These are phyloP conservation scores for Pseudonaja textilis DNA, from an alignment of 2,113 vertebrate species.

Conservation along the genomic window DNA sequence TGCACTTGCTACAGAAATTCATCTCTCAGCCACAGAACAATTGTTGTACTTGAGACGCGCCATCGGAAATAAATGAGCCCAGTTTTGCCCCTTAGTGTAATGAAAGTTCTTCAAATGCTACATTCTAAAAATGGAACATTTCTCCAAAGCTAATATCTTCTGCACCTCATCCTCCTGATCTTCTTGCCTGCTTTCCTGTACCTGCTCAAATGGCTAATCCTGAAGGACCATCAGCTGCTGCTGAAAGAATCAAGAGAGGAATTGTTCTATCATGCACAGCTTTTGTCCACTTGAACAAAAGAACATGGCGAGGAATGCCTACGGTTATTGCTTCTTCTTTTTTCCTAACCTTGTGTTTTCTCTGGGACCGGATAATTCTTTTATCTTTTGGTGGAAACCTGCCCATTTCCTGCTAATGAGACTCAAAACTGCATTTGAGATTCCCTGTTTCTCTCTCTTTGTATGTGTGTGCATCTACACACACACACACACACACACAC, in stretches of 20 bases:
- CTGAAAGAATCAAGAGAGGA: not conserved
- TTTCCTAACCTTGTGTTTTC: not conserved
- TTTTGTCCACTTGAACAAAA: slow-evolving; percentile 7
- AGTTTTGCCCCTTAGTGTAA: not conserved
- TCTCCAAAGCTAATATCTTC: not conserved
- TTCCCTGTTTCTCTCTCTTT: not conserved
- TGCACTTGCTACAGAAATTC: not conserved
- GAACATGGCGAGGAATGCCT: not conserved
- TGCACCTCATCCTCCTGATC: not conserved
- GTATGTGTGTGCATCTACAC: too few relatives aligned
- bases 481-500: too few relatives aligned
- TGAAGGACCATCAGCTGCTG: not conserved
- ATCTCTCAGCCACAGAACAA: not conserved
- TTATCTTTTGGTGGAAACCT: not conserved
- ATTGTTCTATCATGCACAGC: not conserved
- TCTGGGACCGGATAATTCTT: not conserved
- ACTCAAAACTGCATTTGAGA: not conserved
- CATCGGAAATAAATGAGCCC: not conserved
- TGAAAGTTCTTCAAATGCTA: not conserved
- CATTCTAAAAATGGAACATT: not conserved
- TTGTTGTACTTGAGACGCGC: not conserved
- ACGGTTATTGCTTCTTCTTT: not conserved
- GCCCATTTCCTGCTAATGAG: not conserved
- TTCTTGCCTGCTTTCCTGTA: not conserved
- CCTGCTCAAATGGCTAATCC: not conserved